A percentile compares a stretch with the other conserved stretches of the same genome.
phyloP scores from a whole-genome alignment of 2,888 invertebrate species.

The Tetropium fuscum region DNA sequence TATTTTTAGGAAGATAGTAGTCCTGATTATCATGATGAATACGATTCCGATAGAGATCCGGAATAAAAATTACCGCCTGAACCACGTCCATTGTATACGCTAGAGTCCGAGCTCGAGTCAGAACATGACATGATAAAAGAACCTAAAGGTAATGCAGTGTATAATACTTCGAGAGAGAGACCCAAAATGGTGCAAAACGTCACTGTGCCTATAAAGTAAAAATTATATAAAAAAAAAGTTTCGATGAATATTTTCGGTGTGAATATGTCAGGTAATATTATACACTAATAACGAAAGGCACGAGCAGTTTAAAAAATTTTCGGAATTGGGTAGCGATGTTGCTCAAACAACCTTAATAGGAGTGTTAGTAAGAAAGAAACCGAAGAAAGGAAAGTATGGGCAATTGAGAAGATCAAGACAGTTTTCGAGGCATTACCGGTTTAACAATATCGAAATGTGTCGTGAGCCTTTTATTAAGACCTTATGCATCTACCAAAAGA shows the following conservation, averaged over 20 bases:
- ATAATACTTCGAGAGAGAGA: too few species aligned
- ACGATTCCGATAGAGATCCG: slow-evolving; percentile 32
- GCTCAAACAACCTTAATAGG: slow-evolving; percentile 28
- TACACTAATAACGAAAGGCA: slow-evolving; percentile 9
- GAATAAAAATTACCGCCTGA: too few species aligned
- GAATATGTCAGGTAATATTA: slow-evolving; percentile 24
- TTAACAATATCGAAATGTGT: slow-evolving; percentile 8
- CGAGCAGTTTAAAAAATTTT: slow-evolving; percentile 21
- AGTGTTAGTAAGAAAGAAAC: slow-evolving; percentile 25
- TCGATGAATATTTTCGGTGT: slow-evolving; percentile 26
- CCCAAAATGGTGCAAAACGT: slow-evolving; percentile 25
- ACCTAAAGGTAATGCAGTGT: too few species aligned
- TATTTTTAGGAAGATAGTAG: too few species aligned
- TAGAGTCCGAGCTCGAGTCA: too few species aligned
- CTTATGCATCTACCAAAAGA: background rate
- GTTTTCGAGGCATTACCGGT: slow-evolving; percentile 24
- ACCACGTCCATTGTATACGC: too few species aligned
- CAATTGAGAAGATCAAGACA: slow-evolving; percentile 19
- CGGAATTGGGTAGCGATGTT: slow-evolving; percentile 27
- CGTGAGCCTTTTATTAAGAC: background rate
- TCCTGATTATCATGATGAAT: too few species aligned
- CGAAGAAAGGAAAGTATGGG: slow-evolving; percentile 25
- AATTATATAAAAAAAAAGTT: slow-evolving; percentile 20
- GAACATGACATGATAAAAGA: too few species aligned
- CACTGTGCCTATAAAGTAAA: slow-evolving; percentile 26